Evolutionary conservation across 2,797 vertebrate species (phyloP).

Genomic region (Protosalanx chinensis): DNA sequence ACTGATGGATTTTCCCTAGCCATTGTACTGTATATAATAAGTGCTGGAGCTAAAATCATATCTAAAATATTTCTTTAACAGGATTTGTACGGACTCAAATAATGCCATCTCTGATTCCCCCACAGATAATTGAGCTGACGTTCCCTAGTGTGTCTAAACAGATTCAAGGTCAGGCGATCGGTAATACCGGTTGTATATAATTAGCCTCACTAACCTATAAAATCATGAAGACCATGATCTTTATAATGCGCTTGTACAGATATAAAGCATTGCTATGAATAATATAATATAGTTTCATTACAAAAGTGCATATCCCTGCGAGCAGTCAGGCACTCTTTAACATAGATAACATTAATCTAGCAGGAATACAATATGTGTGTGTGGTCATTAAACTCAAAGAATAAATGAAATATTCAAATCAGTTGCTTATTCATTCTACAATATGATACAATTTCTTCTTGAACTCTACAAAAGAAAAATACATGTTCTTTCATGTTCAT

Average conservation of each 20-base stretch:
- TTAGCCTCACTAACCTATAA: background rate
- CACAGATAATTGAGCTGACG: too few relatives aligned
- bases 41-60: too few relatives aligned
- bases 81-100: too few relatives aligned
- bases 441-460: slow-evolving; percentile 13
- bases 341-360: slow-evolving; percentile 59
- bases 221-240: background rate
- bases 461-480: slow-evolving; percentile 42
- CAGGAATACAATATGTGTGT: slow-evolving; percentile 56
- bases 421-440: slow-evolving; percentile 43
- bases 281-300: slow-evolving; percentile 58
- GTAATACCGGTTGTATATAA: background rate
- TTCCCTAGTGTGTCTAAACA: background rate
- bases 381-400: slow-evolving; percentile 11
- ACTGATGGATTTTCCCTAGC: too few relatives aligned
- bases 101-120: too few relatives aligned
- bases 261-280: slow-evolving; percentile 53
- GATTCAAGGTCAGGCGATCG: background rate
- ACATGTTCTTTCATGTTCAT: slow-evolving; percentile 1
- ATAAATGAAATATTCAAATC: slow-evolving; percentile 39
- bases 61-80: too few relatives aligned
- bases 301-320: slow-evolving; percentile 56
- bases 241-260: background rate
- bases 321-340: slow-evolving; percentile 63
- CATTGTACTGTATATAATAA: too few relatives aligned